Conservation (phyloP, 2,797 vertebrate species). For the Agapornis canus region DNA sequence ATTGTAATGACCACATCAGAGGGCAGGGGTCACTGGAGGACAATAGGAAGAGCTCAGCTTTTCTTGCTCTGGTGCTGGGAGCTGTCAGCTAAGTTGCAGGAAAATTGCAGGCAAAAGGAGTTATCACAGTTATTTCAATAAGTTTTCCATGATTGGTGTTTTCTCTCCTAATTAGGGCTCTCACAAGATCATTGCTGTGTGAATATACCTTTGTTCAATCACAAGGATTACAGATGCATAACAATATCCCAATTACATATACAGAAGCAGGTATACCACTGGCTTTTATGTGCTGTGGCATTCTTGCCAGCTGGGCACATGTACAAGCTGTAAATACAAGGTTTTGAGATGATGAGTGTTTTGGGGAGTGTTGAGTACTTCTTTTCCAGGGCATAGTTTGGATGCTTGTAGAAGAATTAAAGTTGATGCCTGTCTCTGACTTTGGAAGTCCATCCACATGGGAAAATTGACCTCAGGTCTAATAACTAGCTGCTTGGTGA, state of each 20-base stretch:
- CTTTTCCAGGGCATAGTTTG: slow-evolving; percentile 6
- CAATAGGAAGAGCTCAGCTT: not conserved
- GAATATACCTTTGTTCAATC: not conserved
- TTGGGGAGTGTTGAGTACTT: not conserved
- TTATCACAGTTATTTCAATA: slow-evolving; percentile 1
- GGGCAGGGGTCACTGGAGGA: slow-evolving; percentile 34
- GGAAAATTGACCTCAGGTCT: not conserved
- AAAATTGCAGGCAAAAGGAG: not conserved
- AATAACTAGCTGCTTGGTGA: not conserved
- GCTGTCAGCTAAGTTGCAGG: not conserved
- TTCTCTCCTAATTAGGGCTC: slow-evolving; percentile 30
- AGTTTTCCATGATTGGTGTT: not conserved
- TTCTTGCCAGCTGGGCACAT: not conserved
- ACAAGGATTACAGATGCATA: not conserved
- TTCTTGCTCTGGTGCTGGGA: not conserved
- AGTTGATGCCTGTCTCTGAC: not conserved
- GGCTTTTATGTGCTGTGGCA: not conserved
- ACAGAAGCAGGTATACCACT: not conserved
- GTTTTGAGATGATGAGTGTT: not conserved
- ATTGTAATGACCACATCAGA: slow-evolving; percentile 29
- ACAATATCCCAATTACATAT: not conserved
- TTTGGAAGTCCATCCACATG: not conserved
- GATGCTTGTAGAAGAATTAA: not conserved
- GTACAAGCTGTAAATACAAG: not conserved
- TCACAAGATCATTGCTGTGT: not conserved